Conservation (phyloP, 2,888 invertebrate species). For the Spodoptera picta region DNA sequence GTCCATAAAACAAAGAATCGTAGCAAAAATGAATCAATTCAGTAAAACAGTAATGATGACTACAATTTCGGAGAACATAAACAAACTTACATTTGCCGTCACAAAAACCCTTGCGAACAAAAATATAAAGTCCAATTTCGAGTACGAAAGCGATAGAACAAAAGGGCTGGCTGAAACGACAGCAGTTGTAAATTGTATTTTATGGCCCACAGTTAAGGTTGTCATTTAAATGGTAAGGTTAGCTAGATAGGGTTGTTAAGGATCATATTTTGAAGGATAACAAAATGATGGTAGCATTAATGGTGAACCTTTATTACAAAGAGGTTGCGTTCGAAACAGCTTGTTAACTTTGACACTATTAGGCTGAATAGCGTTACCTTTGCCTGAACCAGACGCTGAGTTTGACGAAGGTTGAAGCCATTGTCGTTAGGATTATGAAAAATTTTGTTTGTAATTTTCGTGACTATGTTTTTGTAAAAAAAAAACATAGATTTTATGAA, state of each 20-base stretch:
- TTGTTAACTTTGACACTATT: slow-evolving; percentile 55
- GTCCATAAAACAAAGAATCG: slow-evolving; percentile 36
- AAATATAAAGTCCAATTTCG: slow-evolving; percentile 10
- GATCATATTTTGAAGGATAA: slow-evolving; percentile 58
- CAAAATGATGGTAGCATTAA: slow-evolving; percentile 58
- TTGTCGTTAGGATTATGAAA: background rate
- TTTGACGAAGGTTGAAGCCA: slow-evolving; percentile 25
- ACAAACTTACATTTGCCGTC: slow-evolving; percentile 5
- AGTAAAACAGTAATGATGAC: slow-evolving; percentile 61
- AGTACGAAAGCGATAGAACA: background rate
- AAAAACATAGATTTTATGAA: background rate
- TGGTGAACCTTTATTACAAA: slow-evolving; percentile 55
- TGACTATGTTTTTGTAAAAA: background rate
- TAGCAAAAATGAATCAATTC: slow-evolving; percentile 56
- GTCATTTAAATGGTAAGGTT: slow-evolving; percentile 7
- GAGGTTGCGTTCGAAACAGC: slow-evolving; percentile 50
- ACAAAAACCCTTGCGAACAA: slow-evolving; percentile 7
- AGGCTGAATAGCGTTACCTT: slow-evolving; percentile 36
- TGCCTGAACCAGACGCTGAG: slow-evolving; percentile 26
- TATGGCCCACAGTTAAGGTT: background rate
- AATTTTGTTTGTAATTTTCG: background rate
- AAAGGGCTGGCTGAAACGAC: slow-evolving; percentile 15
- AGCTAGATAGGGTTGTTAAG: slow-evolving; percentile 31
- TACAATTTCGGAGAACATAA: slow-evolving; percentile 42
- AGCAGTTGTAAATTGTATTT: slow-evolving; percentile 28